These are phyloP conservation scores for Casuarius casuarius DNA, from an alignment of 2,113 vertebrate species.

Conservation along the genomic window DNA sequence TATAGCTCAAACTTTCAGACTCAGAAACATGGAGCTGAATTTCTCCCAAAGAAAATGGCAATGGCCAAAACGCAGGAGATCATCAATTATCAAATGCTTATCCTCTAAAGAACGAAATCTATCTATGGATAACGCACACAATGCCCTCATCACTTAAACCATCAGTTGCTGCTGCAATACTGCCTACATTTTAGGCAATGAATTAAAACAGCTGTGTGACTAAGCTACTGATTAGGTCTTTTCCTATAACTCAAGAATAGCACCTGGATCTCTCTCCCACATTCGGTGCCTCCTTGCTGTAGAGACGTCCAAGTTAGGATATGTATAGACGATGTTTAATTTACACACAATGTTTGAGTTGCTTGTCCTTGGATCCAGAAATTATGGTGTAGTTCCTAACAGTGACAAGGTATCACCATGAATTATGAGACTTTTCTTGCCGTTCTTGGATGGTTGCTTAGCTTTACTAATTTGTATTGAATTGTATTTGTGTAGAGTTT, in stretches of 20 bases:
- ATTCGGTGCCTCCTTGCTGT: not conserved
- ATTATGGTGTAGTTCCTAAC: not conserved
- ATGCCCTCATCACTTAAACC: not conserved
- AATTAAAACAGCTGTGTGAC: not conserved
- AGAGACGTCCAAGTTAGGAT: not conserved
- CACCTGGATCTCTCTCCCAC: not conserved
- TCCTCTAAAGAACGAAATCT: not conserved
- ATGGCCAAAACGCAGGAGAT: not conserved
- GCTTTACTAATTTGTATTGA: not conserved
- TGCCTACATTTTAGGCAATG: not conserved
- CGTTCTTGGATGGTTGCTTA: not conserved
- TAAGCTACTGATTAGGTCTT: not conserved
- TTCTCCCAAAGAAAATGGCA: not conserved
- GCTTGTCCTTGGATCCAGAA: not conserved
- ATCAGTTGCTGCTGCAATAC: not conserved
- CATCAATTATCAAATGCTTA: not conserved
- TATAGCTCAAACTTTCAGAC: not conserved
- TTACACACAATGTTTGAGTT: not conserved
- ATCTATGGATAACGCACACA: not conserved
- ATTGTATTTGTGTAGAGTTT: not conserved
- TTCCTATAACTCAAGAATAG: not conserved
- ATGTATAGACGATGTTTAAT: not conserved
- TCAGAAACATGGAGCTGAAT: not conserved
- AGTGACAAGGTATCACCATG: not conserved
- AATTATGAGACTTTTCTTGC: not conserved